Conservation (phyloP, 2,113 vertebrate species). For the Campylomormyrus numenius region DNA sequence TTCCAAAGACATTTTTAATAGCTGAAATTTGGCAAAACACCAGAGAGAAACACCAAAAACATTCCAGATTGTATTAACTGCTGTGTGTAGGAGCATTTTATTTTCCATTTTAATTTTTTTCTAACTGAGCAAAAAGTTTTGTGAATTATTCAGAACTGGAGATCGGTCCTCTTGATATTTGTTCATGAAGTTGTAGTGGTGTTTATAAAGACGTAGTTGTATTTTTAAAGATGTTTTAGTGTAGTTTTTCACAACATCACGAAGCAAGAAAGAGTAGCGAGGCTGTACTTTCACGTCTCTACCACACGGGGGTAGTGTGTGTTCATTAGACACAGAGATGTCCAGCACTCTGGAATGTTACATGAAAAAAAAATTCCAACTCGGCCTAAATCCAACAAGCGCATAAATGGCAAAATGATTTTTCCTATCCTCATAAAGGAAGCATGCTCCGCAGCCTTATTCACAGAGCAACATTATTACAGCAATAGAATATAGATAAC, state of each 20-base stretch:
- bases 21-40: neutral
- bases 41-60: neutral
- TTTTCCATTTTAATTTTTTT: neutral
- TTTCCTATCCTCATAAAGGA: neutral
- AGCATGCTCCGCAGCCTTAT: neutral
- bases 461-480: neutral
- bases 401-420: neutral
- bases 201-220: constrained; percentile 19
- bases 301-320: constrained; percentile 45
- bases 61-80: constrained; percentile 7
- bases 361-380: neutral
- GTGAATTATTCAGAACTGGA: neutral
- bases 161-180: neutral
- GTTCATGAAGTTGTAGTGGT: neutral
- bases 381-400: neutral
- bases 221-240: constrained; percentile 42
- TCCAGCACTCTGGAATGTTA: neutral
- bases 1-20: constrained; percentile 5
- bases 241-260: neutral
- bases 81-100: neutral
- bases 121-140: neutral
- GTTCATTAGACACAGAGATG: constrained; percentile 18
- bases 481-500: constrained; percentile 1
- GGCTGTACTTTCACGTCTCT: constrained; percentile 40
- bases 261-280: neutral